Conservation (phyloP, 2,113 vertebrate species). For the Microcebus jonahi region DNA sequence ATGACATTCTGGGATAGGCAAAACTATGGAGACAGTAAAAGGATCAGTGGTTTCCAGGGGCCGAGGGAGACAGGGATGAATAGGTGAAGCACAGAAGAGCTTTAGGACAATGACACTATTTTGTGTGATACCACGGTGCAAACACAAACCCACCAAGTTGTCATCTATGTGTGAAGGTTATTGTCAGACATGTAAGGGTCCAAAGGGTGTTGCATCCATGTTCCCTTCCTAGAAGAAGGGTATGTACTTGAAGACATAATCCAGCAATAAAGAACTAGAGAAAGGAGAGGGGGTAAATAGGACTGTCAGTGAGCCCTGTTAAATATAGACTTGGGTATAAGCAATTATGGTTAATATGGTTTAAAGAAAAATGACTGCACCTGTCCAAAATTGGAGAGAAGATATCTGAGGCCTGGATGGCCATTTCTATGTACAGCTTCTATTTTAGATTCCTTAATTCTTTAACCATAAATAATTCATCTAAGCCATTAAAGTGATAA, state of each 20-base stretch:
- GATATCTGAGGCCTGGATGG: neutral
- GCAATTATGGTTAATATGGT: neutral
- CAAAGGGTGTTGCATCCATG: neutral
- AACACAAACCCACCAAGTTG: neutral
- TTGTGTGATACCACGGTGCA: neutral
- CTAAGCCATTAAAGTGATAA: neutral
- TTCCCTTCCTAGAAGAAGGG: neutral
- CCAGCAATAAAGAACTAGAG: neutral
- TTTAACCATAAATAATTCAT: conserved; percentile 8
- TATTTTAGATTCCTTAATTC: neutral
- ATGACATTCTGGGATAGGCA: neutral
- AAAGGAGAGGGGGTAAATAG: neutral
- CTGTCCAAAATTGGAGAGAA: neutral
- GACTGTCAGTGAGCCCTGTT: neutral
- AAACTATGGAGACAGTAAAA: neutral
- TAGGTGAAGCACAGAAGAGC: neutral
- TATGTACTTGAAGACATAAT: neutral
- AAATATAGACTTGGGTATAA: neutral
- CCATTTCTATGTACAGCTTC: neutral
- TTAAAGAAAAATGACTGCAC: neutral
- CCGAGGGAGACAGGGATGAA: neutral
- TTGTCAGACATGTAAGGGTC: neutral
- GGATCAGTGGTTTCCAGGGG: neutral
- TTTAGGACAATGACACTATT: neutral
- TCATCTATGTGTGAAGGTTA: neutral